Evolutionary conservation across 2,888 invertebrate genomes (phyloP).

Genomic region (Limnephilus auricula): DNA sequence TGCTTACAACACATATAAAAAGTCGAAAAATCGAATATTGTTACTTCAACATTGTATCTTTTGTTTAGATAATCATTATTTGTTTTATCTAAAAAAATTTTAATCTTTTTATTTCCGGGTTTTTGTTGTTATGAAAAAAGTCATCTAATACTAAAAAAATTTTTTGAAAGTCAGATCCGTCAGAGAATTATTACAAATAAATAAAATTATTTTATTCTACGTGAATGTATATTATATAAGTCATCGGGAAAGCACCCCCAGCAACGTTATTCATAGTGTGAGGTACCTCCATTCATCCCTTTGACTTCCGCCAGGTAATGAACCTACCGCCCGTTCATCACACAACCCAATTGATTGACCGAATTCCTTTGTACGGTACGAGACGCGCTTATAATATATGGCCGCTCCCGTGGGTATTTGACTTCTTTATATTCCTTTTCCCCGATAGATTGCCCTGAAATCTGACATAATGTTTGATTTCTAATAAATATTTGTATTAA

Average conservation of each 20-base stretch:
- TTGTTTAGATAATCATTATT: too few species aligned
- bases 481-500: too few species aligned
- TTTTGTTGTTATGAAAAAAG: too few species aligned
- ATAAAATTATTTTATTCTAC: too few species aligned
- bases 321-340: conserved; percentile 31
- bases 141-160: too few species aligned
- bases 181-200: too few species aligned
- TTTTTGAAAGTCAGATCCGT: too few species aligned
- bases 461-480: not conserved
- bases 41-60: too few species aligned
- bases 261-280: not conserved
- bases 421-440: not conserved
- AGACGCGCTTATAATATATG: not conserved
- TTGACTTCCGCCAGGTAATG: conserved; percentile 34
- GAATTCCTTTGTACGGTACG: not conserved
- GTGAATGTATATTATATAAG: not conserved
- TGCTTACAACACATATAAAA: too few species aligned
- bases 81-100: too few species aligned
- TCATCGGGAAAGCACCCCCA: not conserved
- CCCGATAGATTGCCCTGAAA: not conserved
- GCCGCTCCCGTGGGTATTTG: not conserved
- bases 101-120: too few species aligned
- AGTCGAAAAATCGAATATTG: too few species aligned
- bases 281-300: conserved; percentile 31
- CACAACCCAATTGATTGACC: conserved; percentile 40